These are phyloP conservation scores for Pluvialis apricaria DNA, from an alignment of 2,113 vertebrate genomes.

Conservation along the genomic window DNA sequence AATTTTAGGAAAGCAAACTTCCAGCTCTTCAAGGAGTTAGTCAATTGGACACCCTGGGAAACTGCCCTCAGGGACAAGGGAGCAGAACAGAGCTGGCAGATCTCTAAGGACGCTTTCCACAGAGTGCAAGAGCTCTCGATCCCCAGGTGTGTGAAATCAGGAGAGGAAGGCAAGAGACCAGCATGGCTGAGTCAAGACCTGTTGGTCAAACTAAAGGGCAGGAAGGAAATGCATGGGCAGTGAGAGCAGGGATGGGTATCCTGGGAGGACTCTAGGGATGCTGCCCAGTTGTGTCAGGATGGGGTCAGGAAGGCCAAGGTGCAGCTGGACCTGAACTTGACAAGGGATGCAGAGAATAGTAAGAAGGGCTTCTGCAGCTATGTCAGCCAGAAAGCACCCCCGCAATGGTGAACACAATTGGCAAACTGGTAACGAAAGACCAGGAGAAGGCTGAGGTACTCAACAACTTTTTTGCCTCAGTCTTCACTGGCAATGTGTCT, in stretches of 20 bases:
- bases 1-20: neutral
- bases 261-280: neutral
- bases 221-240: neutral
- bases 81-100: neutral
- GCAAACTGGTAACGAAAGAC: no score
- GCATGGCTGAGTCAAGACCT: neutral
- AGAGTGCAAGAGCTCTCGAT: neutral
- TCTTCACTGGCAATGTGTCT: no score
- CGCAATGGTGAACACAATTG: no score
- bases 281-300: neutral
- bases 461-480: no score
- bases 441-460: no score
- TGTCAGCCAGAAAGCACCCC: neutral
- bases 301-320: neutral
- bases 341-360: neutral
- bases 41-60: neutral
- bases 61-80: neutral
- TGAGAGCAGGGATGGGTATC: neutral
- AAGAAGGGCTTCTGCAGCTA: neutral
- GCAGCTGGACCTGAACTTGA: neutral
- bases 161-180: neutral
- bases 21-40: neutral
- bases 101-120: neutral
- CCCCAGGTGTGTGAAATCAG: neutral
- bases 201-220: neutral